Percentiles rank a stretch among this genome's conserved stretches.
Conservation (phyloP, 2,888 invertebrate species). For the Anticlea derivata region DNA sequence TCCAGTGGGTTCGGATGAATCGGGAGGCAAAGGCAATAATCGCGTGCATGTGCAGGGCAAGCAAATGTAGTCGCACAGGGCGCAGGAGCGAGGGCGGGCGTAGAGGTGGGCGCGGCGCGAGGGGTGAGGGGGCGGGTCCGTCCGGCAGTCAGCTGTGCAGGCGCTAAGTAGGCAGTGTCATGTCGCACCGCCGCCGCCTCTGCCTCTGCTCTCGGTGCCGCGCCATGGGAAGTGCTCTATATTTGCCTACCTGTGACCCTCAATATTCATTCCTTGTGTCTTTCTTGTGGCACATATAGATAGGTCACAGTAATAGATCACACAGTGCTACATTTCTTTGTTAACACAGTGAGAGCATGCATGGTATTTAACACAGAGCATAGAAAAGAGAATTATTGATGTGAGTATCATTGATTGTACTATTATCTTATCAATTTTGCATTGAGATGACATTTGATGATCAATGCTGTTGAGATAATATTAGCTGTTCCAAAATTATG, state of each 20-base stretch:
- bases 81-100: conserved; percentile 55
- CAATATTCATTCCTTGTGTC: conserved; percentile 37
- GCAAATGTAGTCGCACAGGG: conserved; percentile 54
- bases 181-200: conserved; percentile 59
- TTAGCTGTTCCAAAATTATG: background rate
- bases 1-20: conserved; percentile 35
- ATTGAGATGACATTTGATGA: conserved; percentile 40
- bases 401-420: conserved; percentile 31
- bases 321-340: conserved; percentile 29
- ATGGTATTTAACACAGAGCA: conserved; percentile 29
- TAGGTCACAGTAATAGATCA: conserved; percentile 9
- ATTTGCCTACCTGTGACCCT: conserved; percentile 56
- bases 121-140: conserved; percentile 54
- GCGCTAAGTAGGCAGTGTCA: too few species aligned
- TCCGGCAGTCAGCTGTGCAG: conserved; percentile 82
- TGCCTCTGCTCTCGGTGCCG: conserved; percentile 37
- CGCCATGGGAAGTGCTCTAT: conserved; percentile 74
- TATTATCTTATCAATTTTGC: conserved; percentile 44
- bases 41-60: conserved; percentile 54
- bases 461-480: conserved; percentile 35
- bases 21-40: conserved; percentile 38
- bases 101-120: conserved; percentile 45
- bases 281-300: conserved; percentile 8
- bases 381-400: conserved; percentile 22
- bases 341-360: conserved; percentile 28